These are phyloP conservation scores for Hirudinaria manillensis DNA, from an alignment of 2,888 invertebrate genomes.

Conservation along the genomic window DNA sequence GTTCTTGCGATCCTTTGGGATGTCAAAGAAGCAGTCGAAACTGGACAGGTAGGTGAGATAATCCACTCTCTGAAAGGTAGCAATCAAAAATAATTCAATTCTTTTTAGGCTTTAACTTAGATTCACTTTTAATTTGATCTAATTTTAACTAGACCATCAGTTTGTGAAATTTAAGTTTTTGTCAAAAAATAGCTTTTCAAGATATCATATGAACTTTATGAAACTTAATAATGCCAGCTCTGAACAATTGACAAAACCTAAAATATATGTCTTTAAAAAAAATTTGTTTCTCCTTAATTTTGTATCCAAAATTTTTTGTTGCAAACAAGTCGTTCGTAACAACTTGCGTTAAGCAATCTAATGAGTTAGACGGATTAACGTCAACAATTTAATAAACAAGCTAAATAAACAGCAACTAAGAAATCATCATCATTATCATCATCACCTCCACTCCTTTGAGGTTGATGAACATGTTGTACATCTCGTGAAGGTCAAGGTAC, in stretches of 20 bases:
- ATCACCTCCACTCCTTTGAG: constrained; percentile 86
- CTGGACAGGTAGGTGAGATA: constrained; percentile 88
- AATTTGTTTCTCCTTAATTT: no score
- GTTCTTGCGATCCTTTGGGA: constrained; percentile 67
- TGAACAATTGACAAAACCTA: no score
- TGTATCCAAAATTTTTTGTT: no score
- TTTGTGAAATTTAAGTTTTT: not conserved
- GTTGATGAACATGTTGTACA: constrained; percentile 91
- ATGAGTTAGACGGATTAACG: not conserved
- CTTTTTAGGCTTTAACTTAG: not conserved
- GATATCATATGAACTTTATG: no score
- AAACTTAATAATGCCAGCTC: no score
- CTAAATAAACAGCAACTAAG: constrained; percentile 2
- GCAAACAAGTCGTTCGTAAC: no score
- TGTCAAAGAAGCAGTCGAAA: constrained; percentile 91
- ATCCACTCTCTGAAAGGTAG: constrained; percentile 62
- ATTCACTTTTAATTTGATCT: not conserved
- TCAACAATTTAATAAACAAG: not conserved
- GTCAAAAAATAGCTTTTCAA: no score
- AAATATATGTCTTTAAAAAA: no score
- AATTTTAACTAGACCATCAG: not conserved
- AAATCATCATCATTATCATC: not conserved
- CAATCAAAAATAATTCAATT: not conserved
- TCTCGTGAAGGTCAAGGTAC: constrained; percentile 91
- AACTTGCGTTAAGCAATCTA: not conserved